Evolutionary conservation across 2,888 invertebrate genomes (phyloP).

Genomic region (Meta bourneti): DNA sequence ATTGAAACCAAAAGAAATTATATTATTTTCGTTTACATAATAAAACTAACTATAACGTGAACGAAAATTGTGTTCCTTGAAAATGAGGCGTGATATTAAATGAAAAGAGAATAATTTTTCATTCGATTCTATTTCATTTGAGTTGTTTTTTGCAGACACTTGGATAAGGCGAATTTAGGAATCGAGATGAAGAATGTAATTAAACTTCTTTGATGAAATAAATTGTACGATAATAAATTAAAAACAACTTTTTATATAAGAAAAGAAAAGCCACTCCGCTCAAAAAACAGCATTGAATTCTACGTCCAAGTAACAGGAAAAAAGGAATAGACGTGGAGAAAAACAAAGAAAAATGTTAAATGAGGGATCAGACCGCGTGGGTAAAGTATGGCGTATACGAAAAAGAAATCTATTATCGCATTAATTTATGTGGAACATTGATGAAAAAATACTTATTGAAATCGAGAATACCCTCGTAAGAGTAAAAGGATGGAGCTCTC

Average conservation of each 20-base stretch:
- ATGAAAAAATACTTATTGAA: constrained; percentile 22
- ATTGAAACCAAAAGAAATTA: no score
- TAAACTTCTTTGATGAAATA: neutral
- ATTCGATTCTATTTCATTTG: neutral
- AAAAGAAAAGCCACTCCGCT: neutral
- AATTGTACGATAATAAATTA: neutral
- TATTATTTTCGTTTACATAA: no score
- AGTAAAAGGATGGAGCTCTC: neutral
- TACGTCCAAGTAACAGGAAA: neutral
- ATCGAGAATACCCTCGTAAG: neutral
- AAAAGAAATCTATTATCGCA: constrained; percentile 5
- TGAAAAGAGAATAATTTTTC: neutral
- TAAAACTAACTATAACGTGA: no score
- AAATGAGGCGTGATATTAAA: neutral
- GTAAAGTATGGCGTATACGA: neutral
- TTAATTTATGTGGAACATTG: constrained; percentile 8
- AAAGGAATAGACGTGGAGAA: neutral
- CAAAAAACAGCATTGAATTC: neutral
- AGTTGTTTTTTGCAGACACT: neutral
- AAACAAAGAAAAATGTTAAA: neutral
- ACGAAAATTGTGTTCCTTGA: neutral
- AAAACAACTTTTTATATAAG: neutral
- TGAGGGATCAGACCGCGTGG: neutral
- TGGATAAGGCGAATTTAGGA: no score
- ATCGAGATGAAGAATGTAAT: neutral